Evolutionary conservation across 2,797 vertebrate genomes (phyloP), one percentile per base, ranked within the genome.

Genomic region (Anniella stebbinsi): DNA sequence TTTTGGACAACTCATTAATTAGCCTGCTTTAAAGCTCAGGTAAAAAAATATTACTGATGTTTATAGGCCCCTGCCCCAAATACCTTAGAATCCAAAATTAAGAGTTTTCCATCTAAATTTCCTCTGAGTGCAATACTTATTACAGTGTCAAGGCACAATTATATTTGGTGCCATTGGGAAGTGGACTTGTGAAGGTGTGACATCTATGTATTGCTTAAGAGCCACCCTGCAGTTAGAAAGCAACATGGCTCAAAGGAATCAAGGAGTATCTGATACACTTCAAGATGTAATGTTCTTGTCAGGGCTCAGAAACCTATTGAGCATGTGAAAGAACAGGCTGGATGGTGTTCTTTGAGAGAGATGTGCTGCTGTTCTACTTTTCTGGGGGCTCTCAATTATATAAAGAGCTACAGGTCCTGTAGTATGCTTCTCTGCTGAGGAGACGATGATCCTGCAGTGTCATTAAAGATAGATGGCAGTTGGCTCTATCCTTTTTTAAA

Each of bases 401-500:
- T 36, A 87, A 93, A 81, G 51, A 89, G 92, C 76, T 91, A 84
- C 80, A 93, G 33, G 88, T 77, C 84, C 92, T 30, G 23, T 17
- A 85, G 76, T 91, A 94, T 93, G 82, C 92, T 87, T 94, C 78
- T 88, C 45, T 93, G 70, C 87, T 95, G 67, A 1, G 0, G 91
- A 92, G 73, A 91, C n/a, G 67, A 80, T 70, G 92, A 0, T 0
- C 69, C 92, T 91, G 69, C 87, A 80, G 25, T 89, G 75, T 92
- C 92, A 88, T 94, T 94, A 95, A 93, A 94, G 87, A 92, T 77
- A 93, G 88, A 92, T 91, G 84, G 76, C 2, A 48, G 87, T 86
- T 90, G 90, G 63, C 70, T 21, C 80, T 91, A 87, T 90, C 60
- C 18, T 73, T 75, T 80, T 54, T 9, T 54, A 67, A 87, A 75